Percentiles rank a stretch among this genome's conserved stretches.
These are phyloP conservation scores for Gymnocephalus cernua DNA, from an alignment of 2,113 vertebrate species.

Conservation along the genomic window DNA sequence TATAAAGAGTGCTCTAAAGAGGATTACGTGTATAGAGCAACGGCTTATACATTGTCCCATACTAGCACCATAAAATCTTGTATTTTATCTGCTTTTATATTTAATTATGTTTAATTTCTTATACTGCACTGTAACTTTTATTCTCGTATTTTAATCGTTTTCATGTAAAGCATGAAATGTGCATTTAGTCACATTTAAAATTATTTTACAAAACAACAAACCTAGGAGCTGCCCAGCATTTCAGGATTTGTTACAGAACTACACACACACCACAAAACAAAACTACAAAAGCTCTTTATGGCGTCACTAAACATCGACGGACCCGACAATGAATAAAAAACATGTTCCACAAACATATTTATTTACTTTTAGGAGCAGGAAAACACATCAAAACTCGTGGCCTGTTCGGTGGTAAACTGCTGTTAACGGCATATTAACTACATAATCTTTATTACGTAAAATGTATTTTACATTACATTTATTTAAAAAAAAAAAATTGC, in stretches of 20 bases:
- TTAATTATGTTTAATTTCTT: too few relatives aligned
- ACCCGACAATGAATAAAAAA: constrained; percentile 16
- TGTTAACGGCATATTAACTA: rapidly evolving
- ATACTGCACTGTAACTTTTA: too few relatives aligned
- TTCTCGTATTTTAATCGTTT: too few relatives aligned
- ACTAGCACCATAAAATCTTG: too few relatives aligned
- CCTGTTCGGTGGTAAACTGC: rapidly evolving
- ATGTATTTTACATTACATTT: background rate
- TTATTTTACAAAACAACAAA: background rate
- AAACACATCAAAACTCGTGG: rapidly evolving
- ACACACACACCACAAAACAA: background rate
- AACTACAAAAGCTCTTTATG: constrained; percentile 35
- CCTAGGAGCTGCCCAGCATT: background rate
- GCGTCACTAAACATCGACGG: constrained; percentile 60
- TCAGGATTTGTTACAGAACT: background rate
- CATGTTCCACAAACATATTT: background rate
- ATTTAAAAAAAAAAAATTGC: constrained; percentile 70
- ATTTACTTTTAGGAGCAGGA: background rate
- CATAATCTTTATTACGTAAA: rapidly evolving
- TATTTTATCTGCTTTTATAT: too few relatives aligned
- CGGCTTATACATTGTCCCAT: too few relatives aligned
- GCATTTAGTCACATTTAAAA: background rate
- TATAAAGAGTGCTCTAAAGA: too few relatives aligned
- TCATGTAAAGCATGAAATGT: too few relatives aligned
- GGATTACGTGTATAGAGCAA: too few relatives aligned